Evolutionary conservation across 2,797 vertebrate species (phyloP), one percentile per base, ranked within the genome.

Genomic region (Remorina albescens): DNA sequence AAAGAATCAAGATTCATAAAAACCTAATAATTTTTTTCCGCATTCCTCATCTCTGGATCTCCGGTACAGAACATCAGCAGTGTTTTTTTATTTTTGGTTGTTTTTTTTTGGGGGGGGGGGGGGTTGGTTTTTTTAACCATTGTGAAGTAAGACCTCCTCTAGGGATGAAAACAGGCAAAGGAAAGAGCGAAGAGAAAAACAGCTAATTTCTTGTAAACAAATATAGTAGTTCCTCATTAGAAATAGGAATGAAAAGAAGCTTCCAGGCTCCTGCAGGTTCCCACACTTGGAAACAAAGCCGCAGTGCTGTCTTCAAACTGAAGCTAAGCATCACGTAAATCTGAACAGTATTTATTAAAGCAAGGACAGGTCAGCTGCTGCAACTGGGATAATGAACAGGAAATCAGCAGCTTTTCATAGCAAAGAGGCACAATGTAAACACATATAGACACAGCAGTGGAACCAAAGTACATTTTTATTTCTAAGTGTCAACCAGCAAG

Each of bases 141-240:
- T 62, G 79, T 86, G 82, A 88, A 86, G 86, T 28, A 26, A 28
- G 73, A 84, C 72, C 54, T 76, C 86, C 80, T 76, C 76, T 54
- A 36, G 74, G 78, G 74, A 83, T 64, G 61, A 75, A 87, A 86
- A 81, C 79, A 87, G 71, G 77, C 34, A 32, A 67, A 73, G 65
- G 39, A 87, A 88, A 88, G 56, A 78, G 74, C 37, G 49, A 50
- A 32, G 16, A 69, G 34, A 71, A 67, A 83, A 83, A 80, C 66
- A 57, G 67, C 70, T 79, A 62, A 83, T 89, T 90, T 81, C 65
- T 81, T 77, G 57, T 81, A 72, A 85, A 86, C 81, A 74, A 88
- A 82, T 77, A 39, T 5, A 1, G 81, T 11, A 44, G 60, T 30
- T 78, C 77, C 81, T 85, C 75, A 78, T 90, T 89, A 86, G 81